Evolutionary conservation across 2,888 invertebrate genomes (phyloP).

Genomic region (Cosmia pyralina): DNA sequence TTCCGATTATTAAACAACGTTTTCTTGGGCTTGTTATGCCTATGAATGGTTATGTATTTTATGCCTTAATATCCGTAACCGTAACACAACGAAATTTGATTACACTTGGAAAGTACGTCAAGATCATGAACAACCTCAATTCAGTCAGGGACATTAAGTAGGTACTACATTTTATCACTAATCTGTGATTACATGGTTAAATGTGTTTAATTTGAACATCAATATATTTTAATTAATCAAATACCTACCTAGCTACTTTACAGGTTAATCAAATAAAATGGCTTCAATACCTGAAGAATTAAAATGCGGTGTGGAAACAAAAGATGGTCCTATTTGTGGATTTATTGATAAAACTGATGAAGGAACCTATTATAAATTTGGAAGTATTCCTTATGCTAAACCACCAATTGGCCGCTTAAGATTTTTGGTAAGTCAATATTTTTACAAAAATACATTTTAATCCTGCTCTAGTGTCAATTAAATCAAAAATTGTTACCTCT

Average conservation of each 20-base stretch:
- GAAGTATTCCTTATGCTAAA: constrained; percentile 83
- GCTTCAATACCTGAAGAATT: constrained; percentile 59
- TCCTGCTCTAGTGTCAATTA: background rate
- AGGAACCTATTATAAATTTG: constrained; percentile 78
- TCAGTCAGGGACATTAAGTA: constrained; percentile 29
- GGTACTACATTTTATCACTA: constrained; percentile 20
- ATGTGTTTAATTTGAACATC: background rate
- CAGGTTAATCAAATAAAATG: constrained; percentile 59
- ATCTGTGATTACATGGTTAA: constrained; percentile 16
- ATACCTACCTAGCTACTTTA: background rate
- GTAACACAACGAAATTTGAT: background rate
- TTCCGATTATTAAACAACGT: background rate
- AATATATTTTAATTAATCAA: background rate
- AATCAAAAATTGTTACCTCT: background rate
- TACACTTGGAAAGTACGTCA: constrained; percentile 26
- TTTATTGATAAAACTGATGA: constrained; percentile 72
- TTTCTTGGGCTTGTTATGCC: fast-evolving
- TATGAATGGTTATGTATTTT: background rate
- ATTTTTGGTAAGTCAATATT: constrained; percentile 78
- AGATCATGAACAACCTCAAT: constrained; percentile 36
- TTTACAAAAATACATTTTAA: background rate
- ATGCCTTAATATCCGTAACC: background rate
- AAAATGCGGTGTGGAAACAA: constrained; percentile 69
- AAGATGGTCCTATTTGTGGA: constrained; percentile 81
- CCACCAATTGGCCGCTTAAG: constrained; percentile 81